These are phyloP conservation scores for Ophraella communa DNA, from an alignment of 2,888 invertebrate species.

Conservation along the genomic window DNA sequence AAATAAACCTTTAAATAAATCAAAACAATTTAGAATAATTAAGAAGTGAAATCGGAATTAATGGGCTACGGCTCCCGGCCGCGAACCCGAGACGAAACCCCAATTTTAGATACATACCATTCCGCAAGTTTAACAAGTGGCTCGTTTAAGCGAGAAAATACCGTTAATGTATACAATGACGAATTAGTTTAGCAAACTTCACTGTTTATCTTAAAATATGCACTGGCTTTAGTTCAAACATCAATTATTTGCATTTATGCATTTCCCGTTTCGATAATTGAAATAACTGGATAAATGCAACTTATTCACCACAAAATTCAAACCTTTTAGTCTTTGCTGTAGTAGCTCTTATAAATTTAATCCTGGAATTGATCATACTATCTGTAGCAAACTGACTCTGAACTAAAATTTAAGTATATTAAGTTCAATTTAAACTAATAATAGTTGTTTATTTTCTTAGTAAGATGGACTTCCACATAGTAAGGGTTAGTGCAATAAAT, in stretches of 20 bases:
- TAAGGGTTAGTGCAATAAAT: no score
- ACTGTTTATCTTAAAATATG: not conserved
- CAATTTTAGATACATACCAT: not conserved
- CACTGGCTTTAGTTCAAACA: not conserved
- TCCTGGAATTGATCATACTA: no score
- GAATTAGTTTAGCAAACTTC: not conserved
- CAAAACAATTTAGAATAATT: not conserved
- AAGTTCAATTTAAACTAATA: no score
- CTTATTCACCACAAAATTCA: no score
- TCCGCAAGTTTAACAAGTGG: not conserved
- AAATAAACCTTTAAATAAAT: not conserved
- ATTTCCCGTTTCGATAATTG: not conserved
- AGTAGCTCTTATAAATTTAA: no score
- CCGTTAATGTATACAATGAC: not conserved
- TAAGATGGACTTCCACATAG: no score
- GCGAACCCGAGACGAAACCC: not conserved
- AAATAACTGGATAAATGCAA: no score
- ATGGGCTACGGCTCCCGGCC: not conserved
- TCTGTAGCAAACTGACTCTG: no score
- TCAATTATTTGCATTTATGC: not conserved
- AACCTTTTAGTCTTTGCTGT: no score
- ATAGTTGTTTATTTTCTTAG: no score
- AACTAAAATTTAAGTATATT: no score
- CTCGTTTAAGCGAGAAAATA: not conserved
- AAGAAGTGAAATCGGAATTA: not conserved